Evolutionary conservation across 2,888 invertebrate species (phyloP).

Genomic region (Lithosia quadra): DNA sequence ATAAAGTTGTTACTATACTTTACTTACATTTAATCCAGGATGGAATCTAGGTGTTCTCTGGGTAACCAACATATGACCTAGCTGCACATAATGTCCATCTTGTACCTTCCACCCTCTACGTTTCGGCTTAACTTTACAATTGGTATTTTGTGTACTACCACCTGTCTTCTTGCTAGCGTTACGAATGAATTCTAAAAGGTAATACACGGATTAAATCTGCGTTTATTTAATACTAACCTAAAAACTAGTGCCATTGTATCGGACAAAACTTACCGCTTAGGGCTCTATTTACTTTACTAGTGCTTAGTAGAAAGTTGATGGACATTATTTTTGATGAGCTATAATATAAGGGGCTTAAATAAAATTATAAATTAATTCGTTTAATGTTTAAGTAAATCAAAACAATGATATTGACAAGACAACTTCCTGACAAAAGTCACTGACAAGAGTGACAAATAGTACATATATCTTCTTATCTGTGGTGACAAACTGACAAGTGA

Average conservation of each 20-base stretch:
- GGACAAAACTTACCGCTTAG: constrained; percentile 54
- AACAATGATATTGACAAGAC: too few relatives aligned
- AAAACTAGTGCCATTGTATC: background rate
- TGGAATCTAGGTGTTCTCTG: constrained; percentile 91
- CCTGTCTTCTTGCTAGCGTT: constrained; percentile 91
- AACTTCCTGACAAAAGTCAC: too few relatives aligned
- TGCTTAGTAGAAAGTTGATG: constrained; percentile 46
- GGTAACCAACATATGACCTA: constrained; percentile 90
- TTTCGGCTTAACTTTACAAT: constrained; percentile 90
- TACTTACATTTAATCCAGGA: constrained; percentile 92
- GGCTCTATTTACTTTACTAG: constrained; percentile 46
- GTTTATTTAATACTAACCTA: constrained; percentile 21
- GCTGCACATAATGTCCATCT: constrained; percentile 89
- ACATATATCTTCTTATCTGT: too few relatives aligned
- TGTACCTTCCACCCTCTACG: constrained; percentile 93
- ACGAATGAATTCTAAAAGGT: constrained; percentile 46
- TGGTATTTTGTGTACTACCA: constrained; percentile 90
- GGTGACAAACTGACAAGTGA: too few relatives aligned
- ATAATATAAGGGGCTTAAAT: background rate
- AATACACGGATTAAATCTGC: background rate
- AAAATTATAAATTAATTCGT: too few relatives aligned
- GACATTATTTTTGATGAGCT: constrained; percentile 51
- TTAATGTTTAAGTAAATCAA: too few relatives aligned
- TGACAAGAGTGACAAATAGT: background rate
- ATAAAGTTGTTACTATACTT: too few relatives aligned